phyloP scores from a whole-genome alignment of 2,888 invertebrate species.

The Erebia aethiops region DNA sequence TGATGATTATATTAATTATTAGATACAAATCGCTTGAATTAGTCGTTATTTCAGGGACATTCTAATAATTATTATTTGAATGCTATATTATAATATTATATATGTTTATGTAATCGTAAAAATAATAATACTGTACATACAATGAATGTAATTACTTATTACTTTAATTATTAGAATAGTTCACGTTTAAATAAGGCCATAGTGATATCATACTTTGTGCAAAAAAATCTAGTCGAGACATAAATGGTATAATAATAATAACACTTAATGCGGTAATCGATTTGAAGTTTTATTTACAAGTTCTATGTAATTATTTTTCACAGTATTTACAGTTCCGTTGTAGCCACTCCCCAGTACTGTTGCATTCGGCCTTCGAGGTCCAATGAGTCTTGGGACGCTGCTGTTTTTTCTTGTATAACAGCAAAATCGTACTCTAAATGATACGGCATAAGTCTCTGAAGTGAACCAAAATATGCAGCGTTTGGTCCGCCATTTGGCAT shows the following conservation, averaged over 20 bases:
- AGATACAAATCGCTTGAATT: constrained; percentile 33
- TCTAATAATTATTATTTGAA: constrained; percentile 11
- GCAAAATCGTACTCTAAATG: constrained; percentile 91
- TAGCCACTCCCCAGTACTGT: constrained; percentile 95
- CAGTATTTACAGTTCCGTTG: constrained; percentile 87
- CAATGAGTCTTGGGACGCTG: constrained; percentile 86
- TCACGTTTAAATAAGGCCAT: constrained; percentile 58
- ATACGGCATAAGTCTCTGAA: constrained; percentile 92
- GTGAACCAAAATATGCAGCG: constrained; percentile 93
- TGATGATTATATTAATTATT: constrained; percentile 11
- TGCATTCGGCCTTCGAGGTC: constrained; percentile 93
- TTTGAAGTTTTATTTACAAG: constrained; percentile 75
- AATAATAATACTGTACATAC: constrained; percentile 65
- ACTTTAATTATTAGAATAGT: constrained; percentile 32
- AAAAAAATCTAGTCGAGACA: constrained; percentile 81
- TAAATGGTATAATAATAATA: constrained; percentile 72
- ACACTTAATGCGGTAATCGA: constrained; percentile 62
- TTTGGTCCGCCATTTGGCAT: constrained; percentile 90
- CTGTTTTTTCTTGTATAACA: constrained; percentile 89
- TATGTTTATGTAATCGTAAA: constrained; percentile 53
- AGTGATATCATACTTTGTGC: constrained; percentile 76
- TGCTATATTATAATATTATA: constrained; percentile 4
- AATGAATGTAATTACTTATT: constrained; percentile 36
- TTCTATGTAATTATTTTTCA: constrained; percentile 32
- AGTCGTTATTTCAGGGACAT: constrained; percentile 43